Evolutionary conservation across 2,797 vertebrate species (phyloP).

Genomic region (Poecilia velifera): DNA sequence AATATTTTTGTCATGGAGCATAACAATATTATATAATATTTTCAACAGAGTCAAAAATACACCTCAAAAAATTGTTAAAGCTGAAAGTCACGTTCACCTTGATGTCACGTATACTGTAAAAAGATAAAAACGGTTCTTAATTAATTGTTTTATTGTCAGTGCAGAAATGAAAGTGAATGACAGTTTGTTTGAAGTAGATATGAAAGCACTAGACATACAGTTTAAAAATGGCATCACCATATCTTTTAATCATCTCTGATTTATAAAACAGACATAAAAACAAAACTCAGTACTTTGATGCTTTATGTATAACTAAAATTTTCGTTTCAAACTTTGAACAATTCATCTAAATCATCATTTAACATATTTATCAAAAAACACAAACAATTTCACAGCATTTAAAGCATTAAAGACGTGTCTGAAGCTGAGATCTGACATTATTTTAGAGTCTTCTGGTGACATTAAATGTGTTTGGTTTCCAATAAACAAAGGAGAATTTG

Average conservation of each 20-base stretch:
- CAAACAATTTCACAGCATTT: neutral
- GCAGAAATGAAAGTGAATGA: neutral
- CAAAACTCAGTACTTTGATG: neutral
- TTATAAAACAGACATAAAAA: slow-evolving; percentile 3
- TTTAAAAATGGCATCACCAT: slow-evolving; percentile 9
- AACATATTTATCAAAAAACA: neutral
- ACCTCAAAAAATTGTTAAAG: neutral
- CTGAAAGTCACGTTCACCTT: neutral
- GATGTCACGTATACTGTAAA: slow-evolving; percentile 1
- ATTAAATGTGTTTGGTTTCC: neutral
- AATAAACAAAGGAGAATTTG: neutral
- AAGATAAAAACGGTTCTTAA: slow-evolving; percentile 7
- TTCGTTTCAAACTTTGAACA: neutral
- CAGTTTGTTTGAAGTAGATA: slow-evolving; percentile 10
- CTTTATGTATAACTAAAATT: neutral
- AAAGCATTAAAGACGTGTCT: neutral
- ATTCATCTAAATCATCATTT: neutral
- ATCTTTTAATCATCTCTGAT: neutral
- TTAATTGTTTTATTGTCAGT: slow-evolving; percentile 1
- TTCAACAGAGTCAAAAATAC: neutral
- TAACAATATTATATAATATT: neutral
- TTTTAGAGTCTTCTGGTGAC: neutral
- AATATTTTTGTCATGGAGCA: neutral
- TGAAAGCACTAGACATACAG: neutral
- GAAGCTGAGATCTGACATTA: neutral